A percentile compares a stretch with the other conserved stretches of the same genome.
Conservation (phyloP, 2,888 invertebrate species). For the Salpingus planirostris region DNA sequence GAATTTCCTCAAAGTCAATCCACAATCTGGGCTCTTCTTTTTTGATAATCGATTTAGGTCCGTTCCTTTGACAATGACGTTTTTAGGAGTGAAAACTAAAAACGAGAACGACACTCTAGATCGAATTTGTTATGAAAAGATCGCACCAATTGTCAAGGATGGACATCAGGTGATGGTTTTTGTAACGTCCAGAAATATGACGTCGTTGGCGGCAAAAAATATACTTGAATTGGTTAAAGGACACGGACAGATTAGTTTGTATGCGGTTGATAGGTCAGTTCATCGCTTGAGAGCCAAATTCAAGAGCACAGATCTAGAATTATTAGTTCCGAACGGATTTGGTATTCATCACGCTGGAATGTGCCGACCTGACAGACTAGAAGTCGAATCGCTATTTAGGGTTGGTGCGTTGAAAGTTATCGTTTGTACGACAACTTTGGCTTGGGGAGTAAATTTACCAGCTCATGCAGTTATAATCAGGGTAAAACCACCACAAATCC, state of each 20-base stretch:
- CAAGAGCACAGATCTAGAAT: slow-evolving; percentile 71
- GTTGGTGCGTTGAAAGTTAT: slow-evolving; percentile 82
- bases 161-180: slow-evolving; percentile 97
- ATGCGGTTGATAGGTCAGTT: slow-evolving; percentile 58
- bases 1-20: slow-evolving; percentile 87
- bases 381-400: slow-evolving; percentile 74
- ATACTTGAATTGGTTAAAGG: slow-evolving; percentile 75
- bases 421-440: slow-evolving; percentile 94
- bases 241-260: slow-evolving; percentile 60
- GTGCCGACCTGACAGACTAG: slow-evolving; percentile 39
- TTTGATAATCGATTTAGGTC: slow-evolving; percentile 93
- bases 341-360: slow-evolving; percentile 95
- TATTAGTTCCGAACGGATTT: slow-evolving; percentile 79
- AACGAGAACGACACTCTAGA: slow-evolving; percentile 70
- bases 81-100: slow-evolving; percentile 49
- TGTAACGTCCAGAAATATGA: slow-evolving; percentile 96
- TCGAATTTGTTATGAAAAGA: slow-evolving; percentile 87
- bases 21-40: slow-evolving; percentile 83
- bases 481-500: no score
- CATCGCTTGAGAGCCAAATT: slow-evolving; percentile 64
- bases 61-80: slow-evolving; percentile 86
- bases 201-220: slow-evolving; percentile 77
- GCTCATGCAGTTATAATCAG: slow-evolving; percentile 96
- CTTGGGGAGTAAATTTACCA: slow-evolving; percentile 99
- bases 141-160: slow-evolving; percentile 68